Evolutionary conservation across 2,797 vertebrate genomes (phyloP).

Genomic region (Melanotaenia maccullochi): DNA sequence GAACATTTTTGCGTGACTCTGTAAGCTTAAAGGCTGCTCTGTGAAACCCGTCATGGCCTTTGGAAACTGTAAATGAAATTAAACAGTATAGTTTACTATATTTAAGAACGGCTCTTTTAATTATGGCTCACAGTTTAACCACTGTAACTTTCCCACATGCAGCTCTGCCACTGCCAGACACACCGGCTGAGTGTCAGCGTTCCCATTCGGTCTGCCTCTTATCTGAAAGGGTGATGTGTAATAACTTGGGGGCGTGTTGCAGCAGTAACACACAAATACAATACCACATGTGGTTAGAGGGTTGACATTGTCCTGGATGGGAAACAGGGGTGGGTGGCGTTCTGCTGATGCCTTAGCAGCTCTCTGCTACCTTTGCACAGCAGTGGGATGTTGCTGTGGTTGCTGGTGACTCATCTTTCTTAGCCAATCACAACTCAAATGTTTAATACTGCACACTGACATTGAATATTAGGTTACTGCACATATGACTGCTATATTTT

Average conservation of each 20-base stretch:
- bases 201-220: slow-evolving; percentile 46
- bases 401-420: slow-evolving; percentile 58
- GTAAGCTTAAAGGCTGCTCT: not conserved
- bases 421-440: slow-evolving; percentile 48
- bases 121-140: not conserved
- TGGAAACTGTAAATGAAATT: not conserved
- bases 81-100: not conserved
- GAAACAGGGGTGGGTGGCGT: slow-evolving; percentile 49
- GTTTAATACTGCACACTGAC: slow-evolving; percentile 24
- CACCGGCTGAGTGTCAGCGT: slow-evolving; percentile 27
- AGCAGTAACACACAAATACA: slow-evolving; percentile 67
- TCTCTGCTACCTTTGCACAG: slow-evolving; percentile 69
- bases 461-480: not conserved
- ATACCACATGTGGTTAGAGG: slow-evolving; percentile 70
- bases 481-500: not conserved
- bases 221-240: slow-evolving; percentile 48
- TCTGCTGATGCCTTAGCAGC: slow-evolving; percentile 64
- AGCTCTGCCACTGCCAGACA: not conserved
- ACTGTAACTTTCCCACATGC: slow-evolving; percentile 27
- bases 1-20: not conserved
- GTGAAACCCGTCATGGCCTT: slow-evolving; percentile 5
- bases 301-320: slow-evolving; percentile 63
- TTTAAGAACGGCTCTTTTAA: slow-evolving; percentile 9
- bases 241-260: slow-evolving; percentile 43
- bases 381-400: slow-evolving; percentile 63